Percentiles rank a stretch among this genome's conserved stretches.
phyloP scores from a whole-genome alignment of 2,888 invertebrate genomes.

The Mylabris sibirica region DNA sequence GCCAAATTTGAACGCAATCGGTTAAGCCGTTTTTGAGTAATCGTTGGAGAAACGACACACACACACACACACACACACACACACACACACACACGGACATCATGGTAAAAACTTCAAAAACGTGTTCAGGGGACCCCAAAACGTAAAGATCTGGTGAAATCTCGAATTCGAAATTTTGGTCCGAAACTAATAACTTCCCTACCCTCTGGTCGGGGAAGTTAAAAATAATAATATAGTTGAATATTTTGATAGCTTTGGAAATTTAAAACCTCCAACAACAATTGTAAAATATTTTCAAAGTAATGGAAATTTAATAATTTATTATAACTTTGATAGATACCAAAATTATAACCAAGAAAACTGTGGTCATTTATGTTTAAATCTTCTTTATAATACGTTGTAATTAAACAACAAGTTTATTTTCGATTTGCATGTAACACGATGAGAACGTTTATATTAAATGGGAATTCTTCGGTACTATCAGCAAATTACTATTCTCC shows the following conservation, averaged over 20 bases:
- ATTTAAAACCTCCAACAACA: conserved; percentile 23
- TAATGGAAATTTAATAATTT: conserved; percentile 16
- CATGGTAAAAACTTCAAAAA: too few species aligned
- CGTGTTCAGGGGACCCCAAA: too few species aligned
- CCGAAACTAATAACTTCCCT: too few species aligned
- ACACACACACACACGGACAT: too few species aligned
- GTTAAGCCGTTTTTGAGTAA: too few species aligned
- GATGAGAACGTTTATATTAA: conserved; percentile 41
- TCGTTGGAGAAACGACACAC: too few species aligned
- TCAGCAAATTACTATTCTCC: conserved; percentile 34
- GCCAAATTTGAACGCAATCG: too few species aligned
- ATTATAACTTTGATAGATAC: conserved; percentile 3
- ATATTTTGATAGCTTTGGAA: conserved; percentile 31
- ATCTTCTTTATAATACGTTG: conserved; percentile 30
- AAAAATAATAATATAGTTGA: conserved; percentile 21
- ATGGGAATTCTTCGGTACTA: conserved; percentile 33
- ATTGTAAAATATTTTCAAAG: conserved; percentile 23
- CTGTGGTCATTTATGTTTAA: conserved; percentile 29
- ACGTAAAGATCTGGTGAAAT: too few species aligned
- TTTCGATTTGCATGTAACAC: conserved; percentile 25
- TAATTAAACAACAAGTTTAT: conserved; percentile 18
- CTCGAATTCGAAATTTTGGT: too few species aligned
- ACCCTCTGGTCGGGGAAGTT: too few species aligned
- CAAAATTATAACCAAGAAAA: not conserved
- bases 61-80: too few species aligned